phyloP scores from a whole-genome alignment of 2,888 invertebrate genomes.

The Steromphala cineraria region DNA sequence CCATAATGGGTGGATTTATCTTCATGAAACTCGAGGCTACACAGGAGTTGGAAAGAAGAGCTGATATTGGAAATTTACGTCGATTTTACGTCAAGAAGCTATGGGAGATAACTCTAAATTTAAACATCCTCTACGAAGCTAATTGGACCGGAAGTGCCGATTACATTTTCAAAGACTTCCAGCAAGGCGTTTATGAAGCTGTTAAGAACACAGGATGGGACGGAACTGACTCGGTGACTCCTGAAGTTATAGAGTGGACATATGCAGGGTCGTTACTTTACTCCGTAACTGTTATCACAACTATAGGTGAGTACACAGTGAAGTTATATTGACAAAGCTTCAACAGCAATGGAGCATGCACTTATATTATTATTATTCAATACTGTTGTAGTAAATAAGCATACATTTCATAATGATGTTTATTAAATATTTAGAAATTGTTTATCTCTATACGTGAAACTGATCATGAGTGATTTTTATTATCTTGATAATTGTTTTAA shows the following conservation, averaged over 20 bases:
- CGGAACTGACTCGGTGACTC: conserved; percentile 77
- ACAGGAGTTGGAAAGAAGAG: conserved; percentile 26
- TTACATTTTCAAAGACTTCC: conserved; percentile 86
- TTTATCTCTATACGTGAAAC: no score
- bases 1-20: conserved; percentile 92
- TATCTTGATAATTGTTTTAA: no score
- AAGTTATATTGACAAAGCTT: background rate
- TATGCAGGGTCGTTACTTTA: conserved; percentile 89
- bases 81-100: conserved; percentile 74
- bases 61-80: background rate
- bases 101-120: conserved; percentile 90
- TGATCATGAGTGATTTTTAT: no score
- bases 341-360: no score
- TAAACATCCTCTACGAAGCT: conserved; percentile 88
- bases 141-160: conserved; percentile 92
- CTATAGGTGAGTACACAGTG: conserved; percentile 83
- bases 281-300: conserved; percentile 90
- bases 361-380: no score
- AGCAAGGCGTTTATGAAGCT: conserved; percentile 86
- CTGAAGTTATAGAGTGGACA: conserved; percentile 82
- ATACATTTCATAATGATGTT: no score
- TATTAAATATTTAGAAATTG: no score
- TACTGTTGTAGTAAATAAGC: no score
- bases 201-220: conserved; percentile 88
- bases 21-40: conserved; percentile 85